Base-by-base conservation (phyloP, 2,888 invertebrate species). In the Scaptomyza polygonia region DNA sequence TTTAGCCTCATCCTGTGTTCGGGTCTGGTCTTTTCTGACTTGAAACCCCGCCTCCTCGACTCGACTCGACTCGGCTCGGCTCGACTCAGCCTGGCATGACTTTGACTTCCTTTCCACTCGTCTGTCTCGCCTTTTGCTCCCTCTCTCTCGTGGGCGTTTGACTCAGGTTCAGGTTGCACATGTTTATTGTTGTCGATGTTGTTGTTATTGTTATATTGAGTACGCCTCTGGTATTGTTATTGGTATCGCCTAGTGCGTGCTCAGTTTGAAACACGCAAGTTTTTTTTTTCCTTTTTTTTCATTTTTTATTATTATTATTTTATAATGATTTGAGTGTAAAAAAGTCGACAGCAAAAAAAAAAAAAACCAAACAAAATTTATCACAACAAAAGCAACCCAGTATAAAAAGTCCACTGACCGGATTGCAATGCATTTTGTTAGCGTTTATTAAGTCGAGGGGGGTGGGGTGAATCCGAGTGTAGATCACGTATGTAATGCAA, bases 241-340 rank as follows among this genome's bases (percentile, higher is more conserved):
- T 82, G 86, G 81, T 79, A 73, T 72, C 76, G 85, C 85, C 85
- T 78, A 78, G 82, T 88, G 86, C 88, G 88, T 86, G 88, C 82
- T 73, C 67, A 64, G 82, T 70, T 86, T 79, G 84, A 82, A 86
- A 74, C 88, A 88, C 88, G 86, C 88, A 82, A 86, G 79, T 86
- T 86, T 36, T 14, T 34, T 34, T 36, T 36, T 16, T 39, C 21
- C n/a, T n/a, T 3, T 21, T 21, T 36, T 16, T 36, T 14, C 8
- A 16, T 14, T 32, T 12, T 16, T 86, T 78, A 86, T 86, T 84
- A 79, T 82, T 81, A 84, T 84, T 86, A 76, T 86, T 77, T 86
- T 86, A 39, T 88, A 88, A 86, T 84, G 85, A 88, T 84, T 82
- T 86, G 79, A 84, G 76, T 84, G 81, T 79, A 70, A 81, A 75